A percentile compares a stretch with the other conserved stretches of the same genome.
Evolutionary conservation across 2,888 invertebrate species (phyloP).

Genomic region (Rhogogaster chlorosoma): DNA sequence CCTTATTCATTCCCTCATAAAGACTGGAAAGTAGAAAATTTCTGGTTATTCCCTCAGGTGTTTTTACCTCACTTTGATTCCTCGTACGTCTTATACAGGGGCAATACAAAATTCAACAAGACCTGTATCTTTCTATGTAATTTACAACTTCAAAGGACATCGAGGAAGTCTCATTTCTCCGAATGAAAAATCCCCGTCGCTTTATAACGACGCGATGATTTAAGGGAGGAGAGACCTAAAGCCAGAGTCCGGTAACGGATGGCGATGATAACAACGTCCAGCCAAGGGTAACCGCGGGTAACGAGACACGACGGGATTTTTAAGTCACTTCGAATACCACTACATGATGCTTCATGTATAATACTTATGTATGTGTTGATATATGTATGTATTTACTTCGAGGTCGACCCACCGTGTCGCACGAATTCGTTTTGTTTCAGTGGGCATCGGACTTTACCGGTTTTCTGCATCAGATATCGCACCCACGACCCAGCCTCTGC

Average conservation of each 20-base stretch:
- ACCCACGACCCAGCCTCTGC: conserved; percentile 69
- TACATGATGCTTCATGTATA: not conserved
- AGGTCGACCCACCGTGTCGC: conserved; percentile 50
- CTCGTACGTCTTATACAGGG: not conserved
- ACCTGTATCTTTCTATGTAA: not conserved
- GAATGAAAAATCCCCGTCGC: not conserved
- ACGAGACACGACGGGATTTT: conserved; percentile 78
- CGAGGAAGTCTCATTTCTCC: not conserved
- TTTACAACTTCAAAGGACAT: not conserved
- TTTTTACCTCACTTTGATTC: not conserved
- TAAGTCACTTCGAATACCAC: conserved; percentile 71
- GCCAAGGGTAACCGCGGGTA: conserved; percentile 63
- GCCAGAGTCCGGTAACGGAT: conserved; percentile 25
- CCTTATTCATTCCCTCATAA: not conserved
- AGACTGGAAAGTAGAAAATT: not conserved
- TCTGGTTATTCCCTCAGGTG: conserved; percentile 10
- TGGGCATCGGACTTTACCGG: conserved; percentile 72
- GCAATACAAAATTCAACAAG: not conserved
- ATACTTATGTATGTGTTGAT: not conserved
- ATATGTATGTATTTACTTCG: not conserved
- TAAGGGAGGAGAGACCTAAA: conserved; percentile 12
- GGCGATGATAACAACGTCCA: conserved; percentile 40
- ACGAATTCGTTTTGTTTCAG: conserved; percentile 48
- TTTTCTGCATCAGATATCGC: conserved; percentile 77
- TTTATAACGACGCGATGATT: not conserved